Evolutionary conservation across 2,113 vertebrate genomes (phyloP).

Genomic region (Eurypyga helias): DNA sequence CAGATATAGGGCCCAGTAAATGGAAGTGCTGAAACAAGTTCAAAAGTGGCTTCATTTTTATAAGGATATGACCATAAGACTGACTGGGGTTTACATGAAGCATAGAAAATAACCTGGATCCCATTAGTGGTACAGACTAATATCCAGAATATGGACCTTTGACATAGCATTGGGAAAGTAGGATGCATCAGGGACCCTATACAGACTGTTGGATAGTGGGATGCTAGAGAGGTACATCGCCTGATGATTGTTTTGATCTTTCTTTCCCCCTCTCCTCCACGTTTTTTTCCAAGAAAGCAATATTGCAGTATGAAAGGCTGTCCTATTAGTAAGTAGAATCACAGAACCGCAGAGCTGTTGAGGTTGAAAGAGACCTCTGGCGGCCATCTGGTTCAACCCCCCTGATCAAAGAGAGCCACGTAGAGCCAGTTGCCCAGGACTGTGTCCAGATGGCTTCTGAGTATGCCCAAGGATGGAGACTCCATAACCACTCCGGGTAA

Average conservation of each 20-base stretch:
- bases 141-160: not conserved
- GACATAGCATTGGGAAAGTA: not conserved
- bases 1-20: not conserved
- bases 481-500: not conserved
- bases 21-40: not conserved
- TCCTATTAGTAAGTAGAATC: not conserved
- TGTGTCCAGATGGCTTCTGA: not conserved
- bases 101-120: not conserved
- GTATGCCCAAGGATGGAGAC: not conserved
- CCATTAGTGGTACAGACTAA: not conserved
- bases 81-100: not conserved
- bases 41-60: not conserved
- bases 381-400: not conserved
- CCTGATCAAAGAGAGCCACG: not conserved
- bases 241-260: not conserved
- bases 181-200: not conserved
- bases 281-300: not conserved
- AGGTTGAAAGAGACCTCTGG: not conserved
- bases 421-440: not conserved
- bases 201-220: not conserved
- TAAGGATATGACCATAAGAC: not conserved
- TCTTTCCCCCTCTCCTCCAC: too few relatives aligned
- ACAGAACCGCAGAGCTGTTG: not conserved
- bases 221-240: not conserved
- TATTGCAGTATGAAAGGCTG: not conserved